Evolutionary conservation across 2,797 vertebrate genomes (phyloP), one percentile per base, ranked within the genome.

Genomic region (Eupleurogrammus muticus): DNA sequence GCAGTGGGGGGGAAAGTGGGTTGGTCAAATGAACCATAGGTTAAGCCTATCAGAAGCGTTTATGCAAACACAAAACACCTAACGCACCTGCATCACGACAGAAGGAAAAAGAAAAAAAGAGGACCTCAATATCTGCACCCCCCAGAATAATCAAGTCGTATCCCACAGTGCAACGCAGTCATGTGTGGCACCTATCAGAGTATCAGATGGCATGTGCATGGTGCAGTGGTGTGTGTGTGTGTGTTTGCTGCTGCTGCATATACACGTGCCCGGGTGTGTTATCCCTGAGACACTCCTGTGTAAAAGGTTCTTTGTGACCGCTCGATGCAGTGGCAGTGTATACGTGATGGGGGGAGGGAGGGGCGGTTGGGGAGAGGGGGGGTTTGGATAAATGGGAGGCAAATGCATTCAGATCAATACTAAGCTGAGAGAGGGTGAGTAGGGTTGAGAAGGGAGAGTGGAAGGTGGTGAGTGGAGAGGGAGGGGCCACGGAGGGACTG

Each of bases 321-420:
- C 76, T 90, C 79, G 82, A 90, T 89, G 90, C 89, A 79, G 86
- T 82, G 86, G 87, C 80, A 75, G 79, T 66, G 74, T 72, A 74
- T 76, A 75, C 54, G 77, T 55, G 82, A 77, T 81, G 83, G 81
- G 85, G 82, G 79, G 16, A 17, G 40, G 28, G 28, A 28, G 28
- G 28, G 5, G 74, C 73, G 83, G 77, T 71, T 70, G 63, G 28
- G 28, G 5, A 28, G 74, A 73, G 83, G 77, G 73, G 73, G 65
- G 64, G 82, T 76, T 78, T 78, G 66, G 84, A 93, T 92, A 93
- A 94, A 94, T 93, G 89, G 91, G 88, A 93, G 79, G 92, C 92
- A 95, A 95, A 94, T 93, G 92, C 89, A 94, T 93, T 94, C 90
- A 91, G 92, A 95, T 95, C 93, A 90, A 95, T 95, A 95, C 84